Conservation (phyloP, 2,888 invertebrate genomes). For the Leistus spinibarbis region DNA sequence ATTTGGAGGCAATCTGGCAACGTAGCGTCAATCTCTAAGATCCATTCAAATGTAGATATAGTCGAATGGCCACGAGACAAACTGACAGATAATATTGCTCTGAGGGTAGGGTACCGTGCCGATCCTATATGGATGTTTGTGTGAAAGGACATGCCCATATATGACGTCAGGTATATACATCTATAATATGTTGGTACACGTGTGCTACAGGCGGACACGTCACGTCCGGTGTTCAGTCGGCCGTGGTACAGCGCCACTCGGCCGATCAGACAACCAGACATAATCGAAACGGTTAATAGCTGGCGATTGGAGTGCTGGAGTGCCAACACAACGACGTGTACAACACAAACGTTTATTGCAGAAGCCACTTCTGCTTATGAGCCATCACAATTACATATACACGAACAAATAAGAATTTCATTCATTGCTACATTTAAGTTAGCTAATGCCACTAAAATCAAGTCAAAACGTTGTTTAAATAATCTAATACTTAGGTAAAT, state of each 20-base stretch:
- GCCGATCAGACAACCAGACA: slow-evolving; percentile 44
- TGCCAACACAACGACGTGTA: not conserved
- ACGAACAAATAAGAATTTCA: no score
- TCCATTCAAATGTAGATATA: not conserved
- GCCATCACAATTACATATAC: not conserved
- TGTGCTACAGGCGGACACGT: slow-evolving; percentile 31
- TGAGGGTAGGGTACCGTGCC: not conserved
- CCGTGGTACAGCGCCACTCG: slow-evolving; percentile 41
- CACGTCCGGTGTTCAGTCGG: slow-evolving; percentile 40
- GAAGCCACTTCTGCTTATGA: not conserved
- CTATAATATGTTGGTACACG: slow-evolving; percentile 8
- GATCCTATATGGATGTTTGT: not conserved
- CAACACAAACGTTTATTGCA: not conserved
- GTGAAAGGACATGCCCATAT: not conserved
- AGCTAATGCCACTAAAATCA: no score
- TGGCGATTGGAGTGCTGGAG: not conserved
- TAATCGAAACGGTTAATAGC: slow-evolving; percentile 42
- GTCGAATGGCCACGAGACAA: not conserved
- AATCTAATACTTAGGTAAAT: no score
- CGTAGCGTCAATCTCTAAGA: no score
- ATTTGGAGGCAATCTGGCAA: no score
- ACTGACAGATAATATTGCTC: not conserved
- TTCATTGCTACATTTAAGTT: no score
- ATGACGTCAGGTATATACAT: not conserved
- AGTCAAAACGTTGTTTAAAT: no score